Percentiles rank a stretch among this genome's conserved stretches.
phyloP scores from a whole-genome alignment of 1,140 invertebrate genomes.

The Panagrolaimus sp. region DNA sequence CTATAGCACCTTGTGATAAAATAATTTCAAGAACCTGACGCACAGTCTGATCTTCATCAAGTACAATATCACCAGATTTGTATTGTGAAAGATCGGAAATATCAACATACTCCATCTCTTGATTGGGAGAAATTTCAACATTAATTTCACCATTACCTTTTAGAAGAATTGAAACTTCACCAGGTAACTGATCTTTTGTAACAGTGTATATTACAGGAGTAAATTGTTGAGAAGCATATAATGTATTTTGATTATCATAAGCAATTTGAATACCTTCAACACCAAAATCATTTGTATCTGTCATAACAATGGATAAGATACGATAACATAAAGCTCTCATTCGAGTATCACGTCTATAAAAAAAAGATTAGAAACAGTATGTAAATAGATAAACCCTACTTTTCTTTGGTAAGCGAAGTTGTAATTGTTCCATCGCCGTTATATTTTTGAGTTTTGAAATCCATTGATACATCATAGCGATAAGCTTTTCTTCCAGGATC shows the following conservation, averaged over 20 bases:
- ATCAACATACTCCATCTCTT: not conserved
- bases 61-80: not conserved
- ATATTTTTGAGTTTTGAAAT: not conserved
- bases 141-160: not conserved
- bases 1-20: slow-evolving; percentile 4
- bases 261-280: slow-evolving; percentile 19
- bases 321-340: not conserved
- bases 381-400: not conserved
- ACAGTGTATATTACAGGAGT: not conserved
- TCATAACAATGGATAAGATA: not conserved
- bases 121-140: not conserved
- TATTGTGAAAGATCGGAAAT: not conserved
- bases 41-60: not conserved
- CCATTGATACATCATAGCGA: slow-evolving; percentile 34
- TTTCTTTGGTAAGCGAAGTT: not conserved
- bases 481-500: slow-evolving; percentile 31
- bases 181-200: not conserved
- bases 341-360: not conserved
- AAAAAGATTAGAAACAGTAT: not conserved
- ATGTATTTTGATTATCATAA: slow-evolving; percentile 1
- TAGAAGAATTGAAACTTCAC: not conserved
- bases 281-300: slow-evolving; percentile 36
- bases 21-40: slow-evolving; percentile 2
- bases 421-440: not conserved
- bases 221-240: slow-evolving; percentile 1